A percentile compares a stretch with the other conserved stretches of the same genome.
Conservation (phyloP, 2,113 vertebrate genomes). For the Callospermophilus lateralis region DNA sequence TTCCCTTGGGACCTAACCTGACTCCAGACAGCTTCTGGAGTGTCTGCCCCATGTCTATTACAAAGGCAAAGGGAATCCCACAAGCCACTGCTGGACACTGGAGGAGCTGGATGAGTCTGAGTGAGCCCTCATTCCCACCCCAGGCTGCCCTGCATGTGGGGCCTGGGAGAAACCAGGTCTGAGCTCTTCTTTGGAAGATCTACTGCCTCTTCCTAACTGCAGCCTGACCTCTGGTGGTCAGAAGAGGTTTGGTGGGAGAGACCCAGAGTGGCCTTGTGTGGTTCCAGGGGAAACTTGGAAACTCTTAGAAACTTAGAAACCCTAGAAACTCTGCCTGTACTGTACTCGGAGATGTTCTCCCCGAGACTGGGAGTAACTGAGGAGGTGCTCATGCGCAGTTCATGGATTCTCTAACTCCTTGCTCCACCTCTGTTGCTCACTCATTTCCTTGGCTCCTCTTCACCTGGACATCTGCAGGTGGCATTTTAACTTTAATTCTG, state of each 20-base stretch:
- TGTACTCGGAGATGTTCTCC: too few relatives aligned
- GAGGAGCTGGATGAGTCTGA: neutral
- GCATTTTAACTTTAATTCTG: neutral
- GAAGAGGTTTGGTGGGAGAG: neutral
- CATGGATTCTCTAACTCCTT: neutral
- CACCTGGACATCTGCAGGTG: neutral
- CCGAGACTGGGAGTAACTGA: neutral
- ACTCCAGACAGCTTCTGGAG: neutral
- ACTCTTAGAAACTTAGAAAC: neutral
- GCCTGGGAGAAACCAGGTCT: fast-evolving
- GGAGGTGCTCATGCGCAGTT: neutral
- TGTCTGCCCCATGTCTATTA: neutral
- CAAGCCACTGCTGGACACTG: neutral
- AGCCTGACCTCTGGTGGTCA: constrained; percentile 74
- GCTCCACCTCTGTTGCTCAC: neutral
- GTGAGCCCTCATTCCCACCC: neutral
- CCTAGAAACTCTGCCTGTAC: neutral
- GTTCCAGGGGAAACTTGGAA: neutral
- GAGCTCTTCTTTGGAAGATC: neutral
- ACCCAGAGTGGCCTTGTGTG: neutral
- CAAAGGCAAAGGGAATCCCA: neutral
- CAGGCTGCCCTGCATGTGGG: neutral
- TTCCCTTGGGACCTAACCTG: neutral
- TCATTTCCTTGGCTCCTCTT: too few relatives aligned
- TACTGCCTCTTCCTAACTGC: neutral